These are phyloP conservation scores for Cephus spinipes DNA, from an alignment of 2,888 invertebrate genomes.

Conservation along the genomic window DNA sequence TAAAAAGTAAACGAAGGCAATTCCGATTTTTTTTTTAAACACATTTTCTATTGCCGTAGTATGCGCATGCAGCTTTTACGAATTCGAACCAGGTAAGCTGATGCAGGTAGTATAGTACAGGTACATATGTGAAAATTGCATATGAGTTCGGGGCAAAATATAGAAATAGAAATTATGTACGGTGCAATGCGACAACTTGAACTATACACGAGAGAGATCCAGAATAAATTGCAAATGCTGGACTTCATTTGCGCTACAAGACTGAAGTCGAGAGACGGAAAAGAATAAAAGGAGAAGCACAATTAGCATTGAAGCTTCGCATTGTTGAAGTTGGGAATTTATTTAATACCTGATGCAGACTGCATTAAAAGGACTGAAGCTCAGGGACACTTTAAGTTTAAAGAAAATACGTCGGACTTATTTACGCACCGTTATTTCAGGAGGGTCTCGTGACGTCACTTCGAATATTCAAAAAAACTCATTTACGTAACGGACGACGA, in stretches of 20 bases:
- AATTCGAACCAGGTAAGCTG: background rate
- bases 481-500: background rate
- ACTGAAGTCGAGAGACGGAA: background rate
- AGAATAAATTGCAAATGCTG: background rate
- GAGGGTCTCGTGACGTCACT: background rate
- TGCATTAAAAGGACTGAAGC: background rate
- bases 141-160: background rate
- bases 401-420: background rate
- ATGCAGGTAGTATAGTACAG: background rate
- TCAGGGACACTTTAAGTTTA: background rate
- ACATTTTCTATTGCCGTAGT: background rate
- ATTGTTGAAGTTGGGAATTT: no score
- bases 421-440: background rate
- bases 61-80: background rate
- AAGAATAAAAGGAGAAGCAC: background rate
- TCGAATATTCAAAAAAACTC: background rate
- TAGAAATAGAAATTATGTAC: background rate
- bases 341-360: background rate
- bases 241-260: background rate
- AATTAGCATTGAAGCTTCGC: no score
- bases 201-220: background rate
- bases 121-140: background rate
- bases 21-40: background rate
- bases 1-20: background rate
- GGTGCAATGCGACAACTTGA: background rate